Evolutionary conservation across 2,113 vertebrate genomes (phyloP), one percentile per base, ranked within the genome.

Genomic region (Regulus satrapa): DNA sequence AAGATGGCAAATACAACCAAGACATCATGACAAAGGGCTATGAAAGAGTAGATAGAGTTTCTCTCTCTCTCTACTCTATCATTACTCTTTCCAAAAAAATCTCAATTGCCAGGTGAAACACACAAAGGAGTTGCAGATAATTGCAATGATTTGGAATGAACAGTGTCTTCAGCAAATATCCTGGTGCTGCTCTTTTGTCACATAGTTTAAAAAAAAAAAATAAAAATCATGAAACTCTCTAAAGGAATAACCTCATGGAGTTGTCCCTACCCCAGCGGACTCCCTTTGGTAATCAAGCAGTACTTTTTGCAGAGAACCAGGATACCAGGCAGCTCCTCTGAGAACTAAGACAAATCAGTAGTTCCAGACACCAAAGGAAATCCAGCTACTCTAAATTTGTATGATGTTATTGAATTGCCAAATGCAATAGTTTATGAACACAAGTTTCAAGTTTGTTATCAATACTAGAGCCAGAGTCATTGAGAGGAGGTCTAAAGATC

Each of bases 31-130:
- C 20, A 16, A 38, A 20, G 14, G 18, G 2, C 11, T 29, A 9
- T 40, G 31, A 77, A 56, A 3, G 1, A 51, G 34, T 74, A 63
- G 6, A 8, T 3, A 1, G 0, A 28, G 2, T 0, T 4, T 76
- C 19, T 52, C 11, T 66, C 1, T 41, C 16, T 67, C 5, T 9
- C 63, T 63, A 54, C 7, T n/a, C 21, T 54, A 12, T 28, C 21
- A 17, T 40, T 55, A 17, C 5, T 45, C 32, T 68, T 46, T 46
- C 29, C 41, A 75, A 85, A 75, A 75, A 32, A 4, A 18, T 38
- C 20, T 26, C 28, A n/a, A 3, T 8, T 69, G 26, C 36, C 14
- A 31, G 24, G 20, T 32, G 31, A 74, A 74, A 51, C 12, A 51
- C 8, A 21, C 9, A 48, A 63, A 58, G 29, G 23, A 85, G 36